A percentile compares a stretch with the other conserved stretches of the same genome.
phyloP scores from a whole-genome alignment of 2,888 invertebrate species.

The Drosophila mettleri region DNA sequence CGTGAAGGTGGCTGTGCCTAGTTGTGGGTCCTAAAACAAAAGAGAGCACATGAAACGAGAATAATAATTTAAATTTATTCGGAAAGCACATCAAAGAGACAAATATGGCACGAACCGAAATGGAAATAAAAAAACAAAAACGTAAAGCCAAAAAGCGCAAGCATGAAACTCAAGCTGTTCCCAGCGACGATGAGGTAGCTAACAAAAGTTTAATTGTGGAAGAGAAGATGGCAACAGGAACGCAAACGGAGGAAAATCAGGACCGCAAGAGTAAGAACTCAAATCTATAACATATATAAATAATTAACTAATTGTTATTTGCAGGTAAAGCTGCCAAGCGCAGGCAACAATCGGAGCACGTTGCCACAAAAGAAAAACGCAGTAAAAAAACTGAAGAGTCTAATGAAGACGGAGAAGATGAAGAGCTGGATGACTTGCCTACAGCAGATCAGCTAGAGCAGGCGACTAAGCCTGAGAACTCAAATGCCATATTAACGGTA shows the following conservation, averaged over 20 bases:
- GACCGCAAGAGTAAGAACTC: conserved; percentile 15
- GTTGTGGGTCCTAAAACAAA: conserved; percentile 19
- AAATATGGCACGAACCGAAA: conserved; percentile 67
- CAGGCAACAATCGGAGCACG: conserved; percentile 42
- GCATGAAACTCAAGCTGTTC: conserved; percentile 52
- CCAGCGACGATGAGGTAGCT: conserved; percentile 79
- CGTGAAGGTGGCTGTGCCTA: conserved; percentile 23
- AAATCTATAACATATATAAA: not conserved
- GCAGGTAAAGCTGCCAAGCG: conserved; percentile 53
- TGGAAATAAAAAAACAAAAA: conserved; percentile 57
- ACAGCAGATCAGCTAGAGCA: conserved; percentile 80
- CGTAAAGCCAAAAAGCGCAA: conserved; percentile 73
- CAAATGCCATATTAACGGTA: conserved; percentile 86
- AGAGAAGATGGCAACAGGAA: conserved; percentile 26
- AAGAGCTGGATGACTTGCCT: conserved; percentile 84
- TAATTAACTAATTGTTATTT: not conserved
- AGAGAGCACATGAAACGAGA: conserved; percentile 44
- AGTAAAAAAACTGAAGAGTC: conserved; percentile 29
- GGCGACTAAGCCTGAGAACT: conserved; percentile 82
- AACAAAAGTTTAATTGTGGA: conserved; percentile 80
- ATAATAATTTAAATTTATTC: conserved; percentile 30
- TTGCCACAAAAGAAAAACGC: conserved; percentile 51
- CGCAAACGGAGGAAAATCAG: conserved; percentile 21
- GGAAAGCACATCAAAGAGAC: conserved; percentile 2
- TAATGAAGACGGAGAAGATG: conserved; percentile 72